These are phyloP conservation scores for Drosophila longiperda DNA, from an alignment of 2,888 invertebrate species.

Conservation along the genomic window DNA sequence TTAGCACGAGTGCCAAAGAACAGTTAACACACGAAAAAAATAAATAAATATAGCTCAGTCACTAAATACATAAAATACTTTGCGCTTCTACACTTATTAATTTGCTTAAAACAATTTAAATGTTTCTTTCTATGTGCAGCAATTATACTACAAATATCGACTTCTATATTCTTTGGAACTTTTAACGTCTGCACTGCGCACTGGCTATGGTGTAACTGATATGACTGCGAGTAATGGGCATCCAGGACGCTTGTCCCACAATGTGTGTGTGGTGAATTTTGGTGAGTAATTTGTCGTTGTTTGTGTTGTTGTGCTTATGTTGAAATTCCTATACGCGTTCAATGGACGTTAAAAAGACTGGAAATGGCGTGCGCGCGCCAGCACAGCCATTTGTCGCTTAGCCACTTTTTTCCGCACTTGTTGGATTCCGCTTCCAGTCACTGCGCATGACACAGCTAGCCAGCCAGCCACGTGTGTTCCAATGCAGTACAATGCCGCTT, in stretches of 20 bases:
- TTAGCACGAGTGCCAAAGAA: not conserved
- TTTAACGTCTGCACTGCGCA: constrained; percentile 54
- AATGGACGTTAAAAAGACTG: constrained; percentile 32
- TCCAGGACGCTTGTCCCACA: constrained; percentile 48
- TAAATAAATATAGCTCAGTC: not conserved
- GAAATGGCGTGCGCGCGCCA: constrained; percentile 39
- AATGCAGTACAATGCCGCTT: constrained; percentile 19
- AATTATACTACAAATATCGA: constrained; percentile 17
- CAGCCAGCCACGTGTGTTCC: constrained; percentile 63
- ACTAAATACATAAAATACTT: constrained; percentile 4
- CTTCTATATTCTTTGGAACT: not conserved
- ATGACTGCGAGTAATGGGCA: constrained; percentile 47
- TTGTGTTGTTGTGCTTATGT: constrained; percentile 15
- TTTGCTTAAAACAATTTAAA: not conserved
- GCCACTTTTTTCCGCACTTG: constrained; percentile 72
- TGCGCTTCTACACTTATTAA: constrained; percentile 3
- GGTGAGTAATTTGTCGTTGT: not conserved
- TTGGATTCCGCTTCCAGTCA: constrained; percentile 68
- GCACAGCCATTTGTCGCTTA: constrained; percentile 26
- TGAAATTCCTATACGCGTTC: constrained; percentile 53
- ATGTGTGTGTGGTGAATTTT: constrained; percentile 31
- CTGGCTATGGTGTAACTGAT: constrained; percentile 68
- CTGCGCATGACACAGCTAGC: constrained; percentile 68
- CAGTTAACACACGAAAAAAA: constrained; percentile 11
- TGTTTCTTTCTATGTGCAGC: constrained; percentile 37